These are phyloP conservation scores for Danio kyathit DNA, from an alignment of 2,797 vertebrate genomes.

Conservation along the genomic window DNA sequence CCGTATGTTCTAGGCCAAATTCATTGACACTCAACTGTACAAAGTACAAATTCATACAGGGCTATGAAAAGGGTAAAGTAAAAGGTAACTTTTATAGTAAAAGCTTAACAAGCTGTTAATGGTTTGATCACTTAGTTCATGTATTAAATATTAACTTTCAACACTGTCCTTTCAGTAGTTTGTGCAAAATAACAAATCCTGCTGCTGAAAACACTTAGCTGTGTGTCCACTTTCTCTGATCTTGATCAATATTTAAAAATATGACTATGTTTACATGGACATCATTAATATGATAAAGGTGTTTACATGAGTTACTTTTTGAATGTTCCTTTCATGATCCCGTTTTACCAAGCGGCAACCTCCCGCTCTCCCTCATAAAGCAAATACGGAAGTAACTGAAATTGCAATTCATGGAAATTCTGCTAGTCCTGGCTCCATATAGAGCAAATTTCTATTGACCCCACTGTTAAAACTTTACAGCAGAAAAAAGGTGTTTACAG, in stretches of 20 bases:
- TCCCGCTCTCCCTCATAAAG: too few species aligned
- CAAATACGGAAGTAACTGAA: too few species aligned
- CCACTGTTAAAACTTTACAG: too few species aligned
- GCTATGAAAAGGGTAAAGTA: background rate
- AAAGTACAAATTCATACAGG: background rate
- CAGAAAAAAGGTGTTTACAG: too few species aligned
- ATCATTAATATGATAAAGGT: too few species aligned
- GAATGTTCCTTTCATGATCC: too few species aligned
- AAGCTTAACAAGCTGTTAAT: background rate
- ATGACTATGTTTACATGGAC: too few species aligned
- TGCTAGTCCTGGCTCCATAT: too few species aligned
- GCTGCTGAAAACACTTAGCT: background rate
- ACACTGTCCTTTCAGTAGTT: background rate
- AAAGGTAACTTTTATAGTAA: background rate
- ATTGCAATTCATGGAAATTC: too few species aligned
- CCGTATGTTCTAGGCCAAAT: background rate
- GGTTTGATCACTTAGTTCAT: background rate
- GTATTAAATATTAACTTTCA: constrained; percentile 29
- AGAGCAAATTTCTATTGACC: too few species aligned
- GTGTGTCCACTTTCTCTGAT: background rate
- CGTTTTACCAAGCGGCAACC: too few species aligned
- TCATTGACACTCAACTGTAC: background rate
- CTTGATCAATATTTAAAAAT: background rate
- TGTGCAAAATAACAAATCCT: background rate
- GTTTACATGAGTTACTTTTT: too few species aligned